Evolutionary conservation across 2,888 invertebrate species (phyloP), one percentile per base, ranked within the genome.

Genomic region (Pristionchus fissidentatus): DNA sequence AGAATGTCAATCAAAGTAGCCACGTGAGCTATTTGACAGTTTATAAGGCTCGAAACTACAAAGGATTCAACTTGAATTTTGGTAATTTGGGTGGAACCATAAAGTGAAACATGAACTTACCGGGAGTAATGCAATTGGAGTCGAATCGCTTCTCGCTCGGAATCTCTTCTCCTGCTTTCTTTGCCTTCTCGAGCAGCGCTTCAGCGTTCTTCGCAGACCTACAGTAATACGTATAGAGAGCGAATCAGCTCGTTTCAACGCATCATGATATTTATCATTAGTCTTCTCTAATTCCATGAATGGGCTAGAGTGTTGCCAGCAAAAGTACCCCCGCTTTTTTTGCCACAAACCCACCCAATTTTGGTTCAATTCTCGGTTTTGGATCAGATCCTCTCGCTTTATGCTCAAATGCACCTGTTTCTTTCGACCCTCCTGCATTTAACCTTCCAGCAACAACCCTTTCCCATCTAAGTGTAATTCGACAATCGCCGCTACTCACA

Each of bases 41-140:
- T 2, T 10, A 19, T 10, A 32, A 32, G 57, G 57, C 57, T 57
- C 57, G 26, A 26, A 57, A 22, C 26, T n/a, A 26, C 10, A 57
- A 26, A 57, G 57, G 8, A 55, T 38, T 41, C 41, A 26, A 29
- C n/a, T n/a, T n/a, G n/a, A n/a, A n/a, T n/a, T n/a, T n/a, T n/a
- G n/a, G 19, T 49, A 49, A 49, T 10, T 10, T 49, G 49, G 19
- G 19, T 19, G 49, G 49, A 49, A 49, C 49, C n/a, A n/a, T n/a
- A n/a, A 66, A 38, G 22, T 22, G 73, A 73, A 73, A 46, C 29
- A 15, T n/a, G 62, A 60, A 80, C 83, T 22, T 96, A 87, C 98
- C 98, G 0, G 98, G 98, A 0, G 98, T 98, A 87, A 98, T 98
- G 93, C 98, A 98, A 93, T 98, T 98, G 32, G 97, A 97, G 93